Base-by-base conservation (phyloP, 2,888 invertebrate genomes). In the Caenorhabditis sulstoni region DNA sequence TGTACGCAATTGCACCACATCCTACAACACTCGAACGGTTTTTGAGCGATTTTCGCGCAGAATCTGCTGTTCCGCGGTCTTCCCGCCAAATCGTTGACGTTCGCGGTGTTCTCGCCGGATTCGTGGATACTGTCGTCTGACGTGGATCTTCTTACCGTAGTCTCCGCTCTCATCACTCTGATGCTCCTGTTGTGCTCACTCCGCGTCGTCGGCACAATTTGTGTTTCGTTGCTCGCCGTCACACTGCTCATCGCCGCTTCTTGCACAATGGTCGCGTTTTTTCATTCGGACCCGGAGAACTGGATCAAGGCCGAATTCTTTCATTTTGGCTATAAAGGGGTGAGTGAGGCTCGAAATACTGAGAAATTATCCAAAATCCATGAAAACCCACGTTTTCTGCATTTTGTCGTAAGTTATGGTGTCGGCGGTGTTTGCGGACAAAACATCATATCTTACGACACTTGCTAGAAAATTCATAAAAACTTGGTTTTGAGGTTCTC, bases 231-330 rank as follows among this genome's bases (percentile, higher is more conserved):
- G 14, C 64, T 83, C n/a, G 62, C 79, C 12, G 79, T 85, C 18
- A 79, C 81, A 12, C 53, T 81, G 0, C 62, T 85, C 20, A 81
- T 85, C 22, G 62, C 82, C 16, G 77, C 81, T 44, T 77, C 77
- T 0, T 85, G 83, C 23, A 74, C 81, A 1, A 76, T 83, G 75
- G 82, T 83, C n/a, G 78, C 81, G 12, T 85, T 83, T 62, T 85
- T 85, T 53, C 83, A 85, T 49, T 79, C 81, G 18, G 82, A 83
- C 41, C 82, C 83, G 3, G 79, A 79, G 23, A 82, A 82, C 47
- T 83, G 83, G 85, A 76, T 85, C n/a, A 66, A 70, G 8, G 82
- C 85, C 3, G 59, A 73, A 7, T 83, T 85, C 58, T 83, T 83
- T 47, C 64, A 68, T 35, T 74, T 76, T 64, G 85, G 85, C 5